Evolutionary conservation across 2,888 invertebrate species (phyloP), one percentile per base, ranked within the genome.

Genomic region (Synanthedon vespiformis): DNA sequence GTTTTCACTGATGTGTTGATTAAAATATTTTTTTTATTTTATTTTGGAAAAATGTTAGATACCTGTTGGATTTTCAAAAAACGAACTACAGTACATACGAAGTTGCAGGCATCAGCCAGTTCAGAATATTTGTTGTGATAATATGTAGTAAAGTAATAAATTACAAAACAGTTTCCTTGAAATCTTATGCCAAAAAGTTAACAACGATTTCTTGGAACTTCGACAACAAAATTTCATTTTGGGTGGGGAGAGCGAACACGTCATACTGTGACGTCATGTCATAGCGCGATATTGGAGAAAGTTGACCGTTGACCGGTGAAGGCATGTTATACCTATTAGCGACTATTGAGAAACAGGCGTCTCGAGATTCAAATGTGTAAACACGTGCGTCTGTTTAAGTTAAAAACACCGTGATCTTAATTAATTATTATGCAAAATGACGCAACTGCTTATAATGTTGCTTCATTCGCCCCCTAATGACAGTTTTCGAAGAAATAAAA

Each of bases 231-330:
- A 57, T 58, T 61, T 61, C 59, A 63, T 59, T 61, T 62, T 61
- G 64, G 64, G 58, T 63, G 62, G 61, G 57, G 53, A 47, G 48
- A 14, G 6, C 44, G 44, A 57, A 75, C 74, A 77, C 77, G 77
- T 74, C 75, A 75, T 56, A n/a, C 52, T 40, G 62, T 83, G 80
- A 83, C 84, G 82, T 84, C 78, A 82, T 61, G 56, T 54, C 51
- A 58, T 73, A 72, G 67, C 63, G 68, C 70, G 68, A 75, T 74
- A 74, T 75, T 68, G 70, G 56, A 53, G 55, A 54, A 56, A 55
- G 51, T 54, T 47, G 51, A 48, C 34, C 34, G 34, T 34, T 34
- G 34, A 8, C 34, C 27, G 27, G 27, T 27, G 27, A 27, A 27
- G 27, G 34, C 34, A 34, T 10, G 10, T 34, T 34, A 44, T 5